Conservation (phyloP, 2,113 vertebrate species). For the Anser brachyrhynchus region DNA sequence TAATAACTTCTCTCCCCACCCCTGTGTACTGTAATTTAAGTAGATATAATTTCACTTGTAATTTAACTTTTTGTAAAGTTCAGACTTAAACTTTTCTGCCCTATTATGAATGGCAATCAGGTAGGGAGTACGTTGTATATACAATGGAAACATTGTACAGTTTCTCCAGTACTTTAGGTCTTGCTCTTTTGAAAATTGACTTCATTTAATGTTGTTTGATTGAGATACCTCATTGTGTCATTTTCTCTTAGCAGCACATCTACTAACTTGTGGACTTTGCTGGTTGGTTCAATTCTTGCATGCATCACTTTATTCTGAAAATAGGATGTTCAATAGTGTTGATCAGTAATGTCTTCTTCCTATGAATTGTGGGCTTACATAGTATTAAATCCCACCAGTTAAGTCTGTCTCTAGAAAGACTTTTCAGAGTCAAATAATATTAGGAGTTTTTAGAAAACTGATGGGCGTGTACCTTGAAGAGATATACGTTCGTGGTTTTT, state of each 20-base stretch:
- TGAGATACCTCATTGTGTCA: not conserved
- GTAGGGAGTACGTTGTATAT: not conserved
- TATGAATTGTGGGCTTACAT: rapidly evolving
- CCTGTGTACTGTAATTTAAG: not conserved
- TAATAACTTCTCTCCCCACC: not conserved
- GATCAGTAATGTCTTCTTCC: not conserved
- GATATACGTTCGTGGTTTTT: not conserved
- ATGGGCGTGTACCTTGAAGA: not conserved
- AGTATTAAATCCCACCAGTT: not conserved
- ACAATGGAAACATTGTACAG: not conserved
- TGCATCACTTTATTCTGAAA: not conserved
- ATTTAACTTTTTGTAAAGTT: not conserved
- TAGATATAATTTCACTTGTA: not conserved
- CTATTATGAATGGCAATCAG: not conserved
- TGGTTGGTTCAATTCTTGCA: not conserved
- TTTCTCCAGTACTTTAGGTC: not conserved
- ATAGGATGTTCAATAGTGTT: not conserved
- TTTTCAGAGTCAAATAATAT: not conserved
- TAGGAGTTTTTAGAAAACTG: not conserved
- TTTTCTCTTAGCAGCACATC: not conserved
- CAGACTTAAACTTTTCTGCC: not conserved
- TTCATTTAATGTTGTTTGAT: not conserved
- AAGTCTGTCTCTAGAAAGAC: not conserved
- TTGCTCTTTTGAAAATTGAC: not conserved
- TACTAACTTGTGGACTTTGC: not conserved